Conservation (phyloP, 2,113 vertebrate genomes). For the Spea multiplicata region DNA sequence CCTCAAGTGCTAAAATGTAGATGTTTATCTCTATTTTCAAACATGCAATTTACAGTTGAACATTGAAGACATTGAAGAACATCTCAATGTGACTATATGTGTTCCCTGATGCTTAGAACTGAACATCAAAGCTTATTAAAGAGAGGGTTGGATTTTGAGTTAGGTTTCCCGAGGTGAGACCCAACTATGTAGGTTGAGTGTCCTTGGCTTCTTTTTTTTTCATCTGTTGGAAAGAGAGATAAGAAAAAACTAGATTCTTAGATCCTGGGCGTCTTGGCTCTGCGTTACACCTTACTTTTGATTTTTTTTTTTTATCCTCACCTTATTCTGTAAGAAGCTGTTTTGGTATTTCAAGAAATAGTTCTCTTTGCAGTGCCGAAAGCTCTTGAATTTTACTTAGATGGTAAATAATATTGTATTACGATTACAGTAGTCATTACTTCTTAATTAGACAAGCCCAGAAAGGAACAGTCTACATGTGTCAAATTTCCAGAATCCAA, state of each 20-base stretch:
- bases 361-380: neutral
- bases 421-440: neutral
- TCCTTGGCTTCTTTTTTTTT: neutral
- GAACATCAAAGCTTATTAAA: neutral
- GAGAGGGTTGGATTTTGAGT: neutral
- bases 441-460: no score
- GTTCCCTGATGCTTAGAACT: neutral
- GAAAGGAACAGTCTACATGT: no score
- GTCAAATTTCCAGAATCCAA: no score
- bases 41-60: neutral
- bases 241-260: neutral
- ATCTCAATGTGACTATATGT: no score
- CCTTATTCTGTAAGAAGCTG: neutral
- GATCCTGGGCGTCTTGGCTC: neutral
- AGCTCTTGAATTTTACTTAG: neutral
- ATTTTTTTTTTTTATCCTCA: neutral
- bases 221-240: neutral
- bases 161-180: neutral
- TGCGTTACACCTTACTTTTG: neutral
- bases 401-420: no score
- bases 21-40: neutral
- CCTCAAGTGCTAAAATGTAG: constrained; percentile 11
- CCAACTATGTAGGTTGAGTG: neutral
- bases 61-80: no score
- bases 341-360: neutral